Evolutionary conservation across 2,113 vertebrate species (phyloP).

Genomic region (Tachycineta bicolor): DNA sequence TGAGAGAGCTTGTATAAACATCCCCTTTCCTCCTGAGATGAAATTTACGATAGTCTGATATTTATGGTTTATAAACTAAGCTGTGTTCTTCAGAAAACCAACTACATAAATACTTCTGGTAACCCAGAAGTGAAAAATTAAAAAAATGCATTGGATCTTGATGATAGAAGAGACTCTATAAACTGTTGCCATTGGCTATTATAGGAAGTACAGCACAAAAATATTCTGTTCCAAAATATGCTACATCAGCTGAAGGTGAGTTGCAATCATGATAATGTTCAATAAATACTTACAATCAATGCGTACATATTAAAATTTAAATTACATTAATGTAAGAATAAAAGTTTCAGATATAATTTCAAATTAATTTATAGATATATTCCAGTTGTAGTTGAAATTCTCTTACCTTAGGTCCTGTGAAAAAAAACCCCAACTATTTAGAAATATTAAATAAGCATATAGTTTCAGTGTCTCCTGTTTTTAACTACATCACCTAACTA

Average conservation of each 20-base stretch:
- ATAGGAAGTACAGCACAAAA: not conserved
- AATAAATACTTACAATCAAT: not conserved
- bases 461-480: not conserved
- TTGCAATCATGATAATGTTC: not conserved
- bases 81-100: not conserved
- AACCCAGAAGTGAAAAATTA: not conserved
- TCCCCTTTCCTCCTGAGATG: not conserved
- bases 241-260: not conserved
- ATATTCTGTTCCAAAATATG: not conserved
- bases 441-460: not conserved
- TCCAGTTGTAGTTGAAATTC: not conserved
- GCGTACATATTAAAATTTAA: not conserved
- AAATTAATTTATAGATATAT: not conserved
- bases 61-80: not conserved
- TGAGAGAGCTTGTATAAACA: not conserved
- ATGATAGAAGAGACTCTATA: not conserved
- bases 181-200: not conserved
- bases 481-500: not conserved
- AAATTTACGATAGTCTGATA: not conserved
- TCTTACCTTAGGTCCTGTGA: not conserved
- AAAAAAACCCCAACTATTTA: not conserved
- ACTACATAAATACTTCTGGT: not conserved
- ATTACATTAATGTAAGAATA: not conserved
- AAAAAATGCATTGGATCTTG: not conserved
- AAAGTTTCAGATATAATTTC: not conserved